Evolutionary conservation across 2,888 invertebrate species (phyloP).

Genomic region (Therioaphis trifolii): DNA sequence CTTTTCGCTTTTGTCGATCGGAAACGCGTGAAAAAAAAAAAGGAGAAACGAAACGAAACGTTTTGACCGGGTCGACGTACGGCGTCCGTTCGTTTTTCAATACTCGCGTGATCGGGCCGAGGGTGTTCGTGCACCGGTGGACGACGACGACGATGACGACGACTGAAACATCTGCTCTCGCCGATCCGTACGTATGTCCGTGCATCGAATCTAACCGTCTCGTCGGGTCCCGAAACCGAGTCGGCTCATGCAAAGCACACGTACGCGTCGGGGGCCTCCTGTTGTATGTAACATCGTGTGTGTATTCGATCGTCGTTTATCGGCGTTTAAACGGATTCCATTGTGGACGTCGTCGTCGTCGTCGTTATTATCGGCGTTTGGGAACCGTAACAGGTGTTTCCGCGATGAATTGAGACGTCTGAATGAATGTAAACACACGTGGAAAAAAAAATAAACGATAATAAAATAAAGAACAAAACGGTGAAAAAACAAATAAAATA

Average conservation of each 20-base stretch:
- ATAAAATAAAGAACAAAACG: not conserved
- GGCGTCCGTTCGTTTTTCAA: no score
- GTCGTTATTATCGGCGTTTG: not conserved
- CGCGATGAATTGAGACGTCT: slow-evolving; percentile 41
- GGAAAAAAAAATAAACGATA: not conserved
- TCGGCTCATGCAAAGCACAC: slow-evolving; percentile 13
- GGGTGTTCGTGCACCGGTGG: no score
- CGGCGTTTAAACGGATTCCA: slow-evolving; percentile 31
- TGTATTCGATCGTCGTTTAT: slow-evolving; percentile 22
- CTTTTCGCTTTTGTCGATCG: slow-evolving; percentile 7
- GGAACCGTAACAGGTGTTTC: slow-evolving; percentile 45
- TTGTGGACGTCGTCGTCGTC: not conserved
- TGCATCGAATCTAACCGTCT: no score
- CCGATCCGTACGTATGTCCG: no score
- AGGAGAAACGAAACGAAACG: no score
- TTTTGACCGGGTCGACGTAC: no score
- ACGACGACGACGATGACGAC: no score
- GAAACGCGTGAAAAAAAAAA: not conserved
- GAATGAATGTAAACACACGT: slow-evolving; percentile 38
- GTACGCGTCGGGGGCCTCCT: no score
- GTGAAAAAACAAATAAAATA: slow-evolving; percentile 23
- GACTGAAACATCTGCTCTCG: slow-evolving; percentile 18
- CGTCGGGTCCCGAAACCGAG: not conserved
- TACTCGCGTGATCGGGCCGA: not conserved
- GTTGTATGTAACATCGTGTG: no score